phyloP scores from a whole-genome alignment of 2,797 vertebrate species.

The Cyprinodon diabolis region DNA sequence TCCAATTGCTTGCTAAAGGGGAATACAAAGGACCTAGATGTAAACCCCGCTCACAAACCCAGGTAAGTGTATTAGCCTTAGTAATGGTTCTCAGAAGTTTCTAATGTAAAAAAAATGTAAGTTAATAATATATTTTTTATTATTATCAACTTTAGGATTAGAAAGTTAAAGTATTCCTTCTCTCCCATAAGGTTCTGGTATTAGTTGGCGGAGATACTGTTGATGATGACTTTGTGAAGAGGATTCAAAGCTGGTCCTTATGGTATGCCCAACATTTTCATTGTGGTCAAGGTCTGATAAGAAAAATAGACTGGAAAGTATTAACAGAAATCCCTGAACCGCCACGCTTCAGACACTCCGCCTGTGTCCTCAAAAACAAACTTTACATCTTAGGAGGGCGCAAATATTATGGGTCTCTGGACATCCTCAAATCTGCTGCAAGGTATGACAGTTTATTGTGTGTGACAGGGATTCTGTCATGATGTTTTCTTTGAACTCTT shows the following conservation, averaged over 20 bases:
- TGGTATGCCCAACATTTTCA: slow-evolving; percentile 82
- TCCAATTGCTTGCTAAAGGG: slow-evolving; percentile 20
- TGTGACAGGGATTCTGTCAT: not conserved
- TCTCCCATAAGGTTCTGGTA: slow-evolving; percentile 39
- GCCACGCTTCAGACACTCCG: slow-evolving; percentile 74
- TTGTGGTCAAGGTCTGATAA: slow-evolving; percentile 69
- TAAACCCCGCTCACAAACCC: slow-evolving; percentile 22
- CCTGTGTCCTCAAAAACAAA: slow-evolving; percentile 71
- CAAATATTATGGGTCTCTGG: slow-evolving; percentile 78
- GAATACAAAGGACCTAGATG: slow-evolving; percentile 21
- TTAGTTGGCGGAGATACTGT: slow-evolving; percentile 83
- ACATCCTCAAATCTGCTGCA: slow-evolving; percentile 42
- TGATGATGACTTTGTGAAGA: slow-evolving; percentile 70
- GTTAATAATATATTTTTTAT: not conserved
- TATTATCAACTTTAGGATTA: not conserved
- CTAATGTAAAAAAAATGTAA: not conserved
- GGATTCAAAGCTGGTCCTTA: slow-evolving; percentile 75
- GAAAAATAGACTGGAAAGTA: slow-evolving; percentile 74
- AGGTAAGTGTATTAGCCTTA: not conserved
- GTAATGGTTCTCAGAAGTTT: not conserved
- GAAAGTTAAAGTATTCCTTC: not conserved
- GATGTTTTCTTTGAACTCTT: not conserved
- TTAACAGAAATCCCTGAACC: slow-evolving; percentile 73
- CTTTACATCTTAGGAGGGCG: slow-evolving; percentile 85
- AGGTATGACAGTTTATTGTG: slow-evolving; percentile 6